Evolutionary conservation across 2,113 vertebrate species (phyloP).

Genomic region (Isurus oxyrinchus): DNA sequence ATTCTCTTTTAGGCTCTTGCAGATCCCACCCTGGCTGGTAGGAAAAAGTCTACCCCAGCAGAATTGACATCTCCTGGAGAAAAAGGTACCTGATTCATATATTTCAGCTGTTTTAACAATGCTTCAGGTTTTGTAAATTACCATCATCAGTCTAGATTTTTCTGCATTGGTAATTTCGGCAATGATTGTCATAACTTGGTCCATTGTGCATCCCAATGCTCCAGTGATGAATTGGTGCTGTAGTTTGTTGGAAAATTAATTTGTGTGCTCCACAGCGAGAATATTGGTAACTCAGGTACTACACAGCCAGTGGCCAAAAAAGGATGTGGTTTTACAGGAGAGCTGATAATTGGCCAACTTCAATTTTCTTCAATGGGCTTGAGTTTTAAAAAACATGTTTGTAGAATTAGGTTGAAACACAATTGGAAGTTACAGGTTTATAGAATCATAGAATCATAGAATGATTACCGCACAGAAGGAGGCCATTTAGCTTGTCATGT

Average conservation of each 20-base stretch:
- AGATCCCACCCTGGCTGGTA: not conserved
- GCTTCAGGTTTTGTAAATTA: not conserved
- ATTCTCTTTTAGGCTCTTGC: not conserved
- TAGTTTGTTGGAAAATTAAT: not conserved
- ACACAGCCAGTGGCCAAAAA: not conserved
- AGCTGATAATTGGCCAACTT: too few species aligned
- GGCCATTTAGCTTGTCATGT: too few species aligned
- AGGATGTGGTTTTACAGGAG: not conserved
- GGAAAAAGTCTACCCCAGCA: not conserved
- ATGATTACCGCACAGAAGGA: too few species aligned
- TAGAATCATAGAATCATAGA: too few species aligned
- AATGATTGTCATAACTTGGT: not conserved
- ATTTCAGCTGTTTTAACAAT: not conserved
- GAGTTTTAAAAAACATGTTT: not conserved
- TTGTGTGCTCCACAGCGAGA: too few species aligned
- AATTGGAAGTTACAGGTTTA: not conserved
- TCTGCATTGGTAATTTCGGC: too few species aligned
- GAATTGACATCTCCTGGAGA: not conserved
- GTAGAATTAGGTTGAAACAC: not conserved
- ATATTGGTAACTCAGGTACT: not conserved
- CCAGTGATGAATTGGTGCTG: not conserved
- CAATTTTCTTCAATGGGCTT: not conserved
- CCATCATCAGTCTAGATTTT: not conserved
- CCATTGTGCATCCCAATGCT: not conserved
- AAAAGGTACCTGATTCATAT: conserved; percentile 2